A percentile compares a stretch with the other conserved stretches of the same genome.
Conservation (phyloP, 2,888 invertebrate genomes). For the Lithophane semibrunnea region DNA sequence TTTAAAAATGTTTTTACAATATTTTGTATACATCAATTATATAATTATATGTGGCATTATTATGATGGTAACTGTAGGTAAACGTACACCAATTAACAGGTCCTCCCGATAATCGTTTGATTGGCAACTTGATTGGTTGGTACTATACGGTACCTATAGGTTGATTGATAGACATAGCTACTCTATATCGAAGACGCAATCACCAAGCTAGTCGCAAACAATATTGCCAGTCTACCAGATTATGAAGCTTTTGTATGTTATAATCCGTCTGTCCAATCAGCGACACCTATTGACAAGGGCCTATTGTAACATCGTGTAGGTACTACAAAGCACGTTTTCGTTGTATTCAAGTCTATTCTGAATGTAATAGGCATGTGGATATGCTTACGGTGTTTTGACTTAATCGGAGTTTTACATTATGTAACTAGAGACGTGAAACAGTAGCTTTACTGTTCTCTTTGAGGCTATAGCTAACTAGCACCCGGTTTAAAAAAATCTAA, state of each 20-base stretch:
- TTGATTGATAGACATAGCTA: not conserved
- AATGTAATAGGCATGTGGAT: not conserved
- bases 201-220: conserved; percentile 5
- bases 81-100: not conserved
- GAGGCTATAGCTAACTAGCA: no score
- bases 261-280: conserved; percentile 33
- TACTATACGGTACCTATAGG: not conserved
- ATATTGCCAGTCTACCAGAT: conserved; percentile 23
- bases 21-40: no score
- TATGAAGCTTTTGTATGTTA: conserved; percentile 1
- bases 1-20: no score
- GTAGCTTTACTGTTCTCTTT: no score
- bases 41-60: no score
- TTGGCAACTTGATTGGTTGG: not conserved
- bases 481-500: no score
- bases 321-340: conserved; percentile 5
- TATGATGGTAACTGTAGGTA: not conserved
- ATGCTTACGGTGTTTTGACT: not conserved
- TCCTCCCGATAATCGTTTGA: not conserved
- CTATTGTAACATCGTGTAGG: conserved; percentile 9
- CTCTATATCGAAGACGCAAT: not conserved
- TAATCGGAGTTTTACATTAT: not conserved
- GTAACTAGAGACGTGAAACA: no score
- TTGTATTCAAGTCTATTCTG: not conserved
- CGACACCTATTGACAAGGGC: conserved; percentile 12